These are phyloP conservation scores for Phylloscopus trochilus DNA, from an alignment of 2,113 vertebrate species.

Conservation along the genomic window DNA sequence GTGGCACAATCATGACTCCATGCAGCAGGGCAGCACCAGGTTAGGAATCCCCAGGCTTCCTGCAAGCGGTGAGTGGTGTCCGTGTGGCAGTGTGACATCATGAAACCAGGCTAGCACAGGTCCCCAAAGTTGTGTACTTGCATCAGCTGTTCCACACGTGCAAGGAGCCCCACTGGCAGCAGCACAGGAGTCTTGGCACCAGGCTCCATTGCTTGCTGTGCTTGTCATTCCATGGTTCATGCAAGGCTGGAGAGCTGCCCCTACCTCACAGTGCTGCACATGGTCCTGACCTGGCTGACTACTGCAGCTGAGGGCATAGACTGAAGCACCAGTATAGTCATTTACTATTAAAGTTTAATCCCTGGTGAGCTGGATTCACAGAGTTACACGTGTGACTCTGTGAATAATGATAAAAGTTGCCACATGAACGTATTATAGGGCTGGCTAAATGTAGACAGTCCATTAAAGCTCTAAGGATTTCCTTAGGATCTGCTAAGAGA, in stretches of 20 bases:
- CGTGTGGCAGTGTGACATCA: fast-evolving
- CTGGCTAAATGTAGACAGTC: not conserved
- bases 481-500: not conserved
- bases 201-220: not conserved
- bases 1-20: not conserved
- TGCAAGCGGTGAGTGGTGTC: not conserved
- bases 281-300: not conserved
- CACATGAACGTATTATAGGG: fast-evolving
- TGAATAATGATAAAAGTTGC: not conserved
- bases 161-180: not conserved
- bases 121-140: not conserved
- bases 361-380: not conserved
- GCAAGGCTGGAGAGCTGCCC: not conserved
- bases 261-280: fast-evolving
- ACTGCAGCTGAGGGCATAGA: not conserved
- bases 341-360: not conserved
- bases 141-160: not conserved
- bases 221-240: fast-evolving
- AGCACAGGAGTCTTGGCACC: fast-evolving
- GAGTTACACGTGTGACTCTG: not conserved
- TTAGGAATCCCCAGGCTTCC: not conserved
- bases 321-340: not conserved
- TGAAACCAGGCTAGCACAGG: not conserved
- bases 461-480: not conserved
- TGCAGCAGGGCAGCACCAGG: not conserved